Evolutionary conservation across 2,888 invertebrate species (phyloP), one percentile per base, ranked within the genome.

Genomic region (Trypoxylon attenuatum): DNA sequence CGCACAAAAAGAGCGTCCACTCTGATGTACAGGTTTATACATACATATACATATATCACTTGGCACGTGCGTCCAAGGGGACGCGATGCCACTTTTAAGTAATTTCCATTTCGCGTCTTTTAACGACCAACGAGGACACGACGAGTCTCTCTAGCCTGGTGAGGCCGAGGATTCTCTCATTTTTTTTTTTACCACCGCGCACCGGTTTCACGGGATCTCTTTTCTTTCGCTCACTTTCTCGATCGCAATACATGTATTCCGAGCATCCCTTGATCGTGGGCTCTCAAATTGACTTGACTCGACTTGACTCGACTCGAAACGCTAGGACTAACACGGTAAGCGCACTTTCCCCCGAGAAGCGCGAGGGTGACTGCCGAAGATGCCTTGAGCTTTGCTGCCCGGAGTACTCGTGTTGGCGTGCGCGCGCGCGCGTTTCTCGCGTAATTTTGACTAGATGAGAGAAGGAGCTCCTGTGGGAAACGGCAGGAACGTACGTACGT

Each of bases 61-160:
- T 73, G 75, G 76, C 76, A 76, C 76, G 75, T 76, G 75, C 76
- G 76, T 61, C 67, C 23, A 65, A 13, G 33, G 33, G 60, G 57
- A 69, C 75, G 76, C 75, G 73, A 71, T 69, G 76, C 76, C 76
- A 73, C 71, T 52, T 68, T 76, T 57, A 54, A 45, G 59, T 73
- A 57, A 16, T 25, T 59, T 18, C 42, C 67, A 54, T 49, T 66
- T 74, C 59, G 59, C 58, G 51, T 75, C 59, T 41, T 38, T 64
- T 71, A 57, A 47, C 67, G 76, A 76, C 76, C 76, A 76, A 77
- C 76, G 74, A 76, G 76, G 76, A 74, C 62, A 75, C 76, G 69
- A 76, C 77, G 76, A 77, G 69, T 71, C 69, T 33, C 42, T 27
- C 42, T 51, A 51, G 51, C 49, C 27, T 27, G 27, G 27, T n/a